A percentile compares a stretch with the other conserved stretches of the same genome.
These are phyloP conservation scores for Tenthredo mesomela DNA, from an alignment of 2,888 invertebrate genomes.

Conservation along the genomic window DNA sequence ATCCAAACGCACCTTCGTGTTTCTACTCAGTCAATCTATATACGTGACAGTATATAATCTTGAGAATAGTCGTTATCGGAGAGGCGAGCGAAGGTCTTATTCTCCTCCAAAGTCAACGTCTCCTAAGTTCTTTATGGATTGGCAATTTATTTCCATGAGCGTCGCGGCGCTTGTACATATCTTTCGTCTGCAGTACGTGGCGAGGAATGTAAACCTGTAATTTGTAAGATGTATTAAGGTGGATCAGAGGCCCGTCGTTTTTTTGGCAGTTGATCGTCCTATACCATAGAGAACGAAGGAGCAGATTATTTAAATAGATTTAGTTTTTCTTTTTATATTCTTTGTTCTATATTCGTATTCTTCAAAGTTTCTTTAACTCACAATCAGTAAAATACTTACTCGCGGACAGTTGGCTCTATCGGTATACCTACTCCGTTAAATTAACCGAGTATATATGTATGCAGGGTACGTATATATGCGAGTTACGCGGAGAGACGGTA, in stretches of 20 bases:
- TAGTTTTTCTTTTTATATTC: not conserved
- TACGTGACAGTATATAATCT: conserved; percentile 22
- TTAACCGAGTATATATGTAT: not conserved
- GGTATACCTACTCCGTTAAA: conserved; percentile 4
- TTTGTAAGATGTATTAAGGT: not conserved
- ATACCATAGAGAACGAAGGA: not conserved
- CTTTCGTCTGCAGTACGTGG: not conserved
- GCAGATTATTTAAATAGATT: not conserved
- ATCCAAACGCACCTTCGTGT: not conserved
- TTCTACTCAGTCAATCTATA: not conserved
- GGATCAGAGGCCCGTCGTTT: not conserved
- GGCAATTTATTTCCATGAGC: conserved; percentile 25
- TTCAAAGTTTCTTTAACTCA: not conserved
- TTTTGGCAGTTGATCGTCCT: not conserved
- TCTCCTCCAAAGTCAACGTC: conserved; percentile 18
- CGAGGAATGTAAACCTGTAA: conserved; percentile 3
- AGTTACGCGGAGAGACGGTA: not conserved
- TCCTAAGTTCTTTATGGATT: conserved; percentile 5
- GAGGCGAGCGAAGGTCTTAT: conserved; percentile 29
- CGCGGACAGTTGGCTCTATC: not conserved
- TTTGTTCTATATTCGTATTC: not conserved
- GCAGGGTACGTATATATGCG: conserved; percentile 16
- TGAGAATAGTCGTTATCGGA: conserved; percentile 25
- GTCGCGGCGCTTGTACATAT: not conserved
- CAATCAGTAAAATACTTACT: not conserved